Conservation (phyloP, 2,888 invertebrate genomes). For the Zeuzera pyrina region DNA sequence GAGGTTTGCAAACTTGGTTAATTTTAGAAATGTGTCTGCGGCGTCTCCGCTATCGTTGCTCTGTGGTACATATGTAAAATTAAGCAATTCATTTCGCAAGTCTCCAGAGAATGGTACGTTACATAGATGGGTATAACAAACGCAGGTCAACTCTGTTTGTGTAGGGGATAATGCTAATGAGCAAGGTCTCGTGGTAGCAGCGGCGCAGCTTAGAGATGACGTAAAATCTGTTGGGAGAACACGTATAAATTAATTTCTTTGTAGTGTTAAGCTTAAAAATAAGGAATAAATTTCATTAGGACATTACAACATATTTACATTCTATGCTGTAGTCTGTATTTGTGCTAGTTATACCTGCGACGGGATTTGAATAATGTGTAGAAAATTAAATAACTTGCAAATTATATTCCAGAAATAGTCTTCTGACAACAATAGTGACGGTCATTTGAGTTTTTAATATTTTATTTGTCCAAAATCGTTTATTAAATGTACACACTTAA, state of each 20-base stretch:
- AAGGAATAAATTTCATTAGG: no score
- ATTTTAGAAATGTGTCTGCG: slow-evolving; percentile 35
- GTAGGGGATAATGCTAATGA: slow-evolving; percentile 28
- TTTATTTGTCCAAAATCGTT: no score
- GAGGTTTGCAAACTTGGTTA: slow-evolving; percentile 31
- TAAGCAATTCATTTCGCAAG: slow-evolving; percentile 36
- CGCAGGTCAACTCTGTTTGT: slow-evolving; percentile 40
- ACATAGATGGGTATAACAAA: slow-evolving; percentile 42
- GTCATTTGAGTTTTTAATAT: no score
- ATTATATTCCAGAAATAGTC: no score
- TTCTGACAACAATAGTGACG: no score
- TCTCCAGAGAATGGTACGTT: slow-evolving; percentile 41
- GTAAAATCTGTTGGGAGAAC: slow-evolving; percentile 34
- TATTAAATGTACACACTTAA: no score
- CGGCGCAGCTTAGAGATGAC: slow-evolving; percentile 38
- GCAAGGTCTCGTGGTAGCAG: slow-evolving; percentile 29
- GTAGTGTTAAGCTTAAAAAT: no score
- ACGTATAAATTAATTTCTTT: background rate
- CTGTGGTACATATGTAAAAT: slow-evolving; percentile 25
- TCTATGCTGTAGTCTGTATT: no score
- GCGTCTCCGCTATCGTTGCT: slow-evolving; percentile 27
- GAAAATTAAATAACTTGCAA: no score
- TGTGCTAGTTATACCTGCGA: no score
- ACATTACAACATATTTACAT: no score
- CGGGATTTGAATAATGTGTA: no score